These are phyloP conservation scores for Buceros bicornis DNA, from an alignment of 2,797 vertebrate species.

Conservation along the genomic window DNA sequence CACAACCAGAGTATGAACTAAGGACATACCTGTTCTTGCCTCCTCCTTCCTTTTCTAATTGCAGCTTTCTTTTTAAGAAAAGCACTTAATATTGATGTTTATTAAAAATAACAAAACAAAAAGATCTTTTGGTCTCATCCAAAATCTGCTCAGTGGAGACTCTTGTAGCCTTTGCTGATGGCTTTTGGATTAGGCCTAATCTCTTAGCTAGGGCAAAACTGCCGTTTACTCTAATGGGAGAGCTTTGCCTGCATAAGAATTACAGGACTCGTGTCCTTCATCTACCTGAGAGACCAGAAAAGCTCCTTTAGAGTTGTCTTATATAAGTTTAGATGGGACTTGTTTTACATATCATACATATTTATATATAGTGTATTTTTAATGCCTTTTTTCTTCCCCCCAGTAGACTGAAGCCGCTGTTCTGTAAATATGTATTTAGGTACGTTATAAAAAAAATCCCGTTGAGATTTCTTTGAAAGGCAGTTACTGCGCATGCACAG, in stretches of 20 bases:
- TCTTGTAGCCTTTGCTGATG: background rate
- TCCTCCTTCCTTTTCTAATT: conserved; percentile 51
- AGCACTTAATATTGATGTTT: conserved; percentile 80
- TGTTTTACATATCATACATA: conserved; percentile 81
- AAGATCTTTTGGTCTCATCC: conserved; percentile 23
- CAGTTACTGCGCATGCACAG: conserved; percentile 79
- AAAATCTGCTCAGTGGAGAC: conserved; percentile 23
- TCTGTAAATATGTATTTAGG: conserved; percentile 84
- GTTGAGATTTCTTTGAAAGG: conserved; percentile 73
- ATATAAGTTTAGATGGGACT: conserved; percentile 77
- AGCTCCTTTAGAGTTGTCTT: conserved; percentile 80
- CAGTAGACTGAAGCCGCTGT: conserved; percentile 74
- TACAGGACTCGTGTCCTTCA: conserved; percentile 41
- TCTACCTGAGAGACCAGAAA: conserved; percentile 75
- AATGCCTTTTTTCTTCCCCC: conserved; percentile 45
- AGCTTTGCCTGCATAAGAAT: conserved; percentile 38
- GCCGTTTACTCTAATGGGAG: conserved; percentile 24
- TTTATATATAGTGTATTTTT: conserved; percentile 83
- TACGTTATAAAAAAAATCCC: conserved; percentile 70
- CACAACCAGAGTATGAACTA: conserved; percentile 30
- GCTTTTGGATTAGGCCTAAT: conserved; percentile 58
- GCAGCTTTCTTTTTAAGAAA: conserved; percentile 64
- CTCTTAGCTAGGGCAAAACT: conserved; percentile 67
- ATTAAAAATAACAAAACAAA: conserved; percentile 35
- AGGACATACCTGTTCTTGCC: conserved; percentile 54